A percentile compares a stretch with the other conserved stretches of the same genome.
phyloP scores from a whole-genome alignment of 2,888 invertebrate genomes.

The Troides aeacus region DNA sequence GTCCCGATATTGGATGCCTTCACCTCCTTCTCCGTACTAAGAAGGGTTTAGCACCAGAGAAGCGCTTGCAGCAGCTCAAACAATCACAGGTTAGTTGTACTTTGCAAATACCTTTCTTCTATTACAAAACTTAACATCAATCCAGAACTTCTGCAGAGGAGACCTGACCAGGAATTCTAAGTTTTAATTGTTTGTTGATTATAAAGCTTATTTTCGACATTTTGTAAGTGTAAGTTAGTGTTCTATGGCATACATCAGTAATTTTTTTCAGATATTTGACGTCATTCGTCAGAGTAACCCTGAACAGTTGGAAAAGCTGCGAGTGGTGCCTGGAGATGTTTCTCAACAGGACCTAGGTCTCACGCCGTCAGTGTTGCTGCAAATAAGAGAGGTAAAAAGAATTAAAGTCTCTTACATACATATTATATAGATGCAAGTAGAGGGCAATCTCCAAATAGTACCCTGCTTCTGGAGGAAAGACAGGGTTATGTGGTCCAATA shows the following conservation, averaged over 20 bases:
- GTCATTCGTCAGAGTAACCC: slow-evolving; percentile 78
- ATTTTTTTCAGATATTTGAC: slow-evolving; percentile 80
- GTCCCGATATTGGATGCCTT: slow-evolving; percentile 82
- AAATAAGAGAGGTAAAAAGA: slow-evolving; percentile 63
- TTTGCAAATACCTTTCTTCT: background rate
- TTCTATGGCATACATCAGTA: background rate
- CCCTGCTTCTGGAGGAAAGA: too few relatives aligned
- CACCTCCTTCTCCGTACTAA: slow-evolving; percentile 83
- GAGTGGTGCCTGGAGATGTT: slow-evolving; percentile 83
- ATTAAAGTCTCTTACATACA: background rate
- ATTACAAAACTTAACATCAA: too few relatives aligned
- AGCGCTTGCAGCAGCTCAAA: slow-evolving; percentile 79
- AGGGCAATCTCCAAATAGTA: too few relatives aligned
- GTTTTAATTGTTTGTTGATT: too few relatives aligned
- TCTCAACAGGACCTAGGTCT: slow-evolving; percentile 81
- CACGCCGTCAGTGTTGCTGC: slow-evolving; percentile 68
- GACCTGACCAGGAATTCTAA: too few relatives aligned
- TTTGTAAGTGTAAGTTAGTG: background rate
- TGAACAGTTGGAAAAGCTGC: slow-evolving; percentile 81
- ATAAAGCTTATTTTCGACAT: background rate
- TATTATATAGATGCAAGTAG: background rate
- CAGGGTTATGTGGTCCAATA: too few relatives aligned
- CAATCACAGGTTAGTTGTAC: slow-evolving; percentile 74
- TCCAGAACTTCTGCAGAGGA: too few relatives aligned
- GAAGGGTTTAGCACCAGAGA: slow-evolving; percentile 75